Base-by-base conservation (phyloP, 64 coral and sea anemone species). In the Porites lutea region DNA sequence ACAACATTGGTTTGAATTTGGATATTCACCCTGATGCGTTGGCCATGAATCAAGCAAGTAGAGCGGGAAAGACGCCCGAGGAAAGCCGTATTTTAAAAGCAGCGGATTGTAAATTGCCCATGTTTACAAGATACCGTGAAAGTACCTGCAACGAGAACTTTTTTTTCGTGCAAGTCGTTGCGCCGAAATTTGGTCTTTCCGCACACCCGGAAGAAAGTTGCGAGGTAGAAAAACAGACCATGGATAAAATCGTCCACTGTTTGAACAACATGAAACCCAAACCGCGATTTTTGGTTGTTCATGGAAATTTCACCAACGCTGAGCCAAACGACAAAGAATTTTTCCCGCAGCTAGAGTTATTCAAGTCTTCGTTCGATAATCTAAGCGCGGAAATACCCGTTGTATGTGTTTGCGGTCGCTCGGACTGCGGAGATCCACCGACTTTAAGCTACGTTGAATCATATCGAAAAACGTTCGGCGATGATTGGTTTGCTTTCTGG, bases 21-120 rank as follows among this genome's bases (percentile, higher is more conserved):
- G 92, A 97, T 94, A 97, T 97, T 77, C 95, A 92, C 76, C 95
- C 95, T 13, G 95, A 97, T 74, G 95, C 95, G 19, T 91, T 97
- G 78, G 92, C 88, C 14, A 83, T 90, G 44, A 97, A 97, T 77
- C 95, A 97, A 87, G 92, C 95, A 3, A 83, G 86, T 9, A 94
- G 65, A 45, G 95, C 95, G 9, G 95, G 95, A 0, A 97, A 97
- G 70, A 97, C 95, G 11, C 95, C 95, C 0, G 95, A 97, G 59
- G 95, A 97, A 82, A 94, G 95, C 48, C 86, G 75, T 50, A 91
- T 97, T 91, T 93, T 97, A 23, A 91, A 82, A 84, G 92, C 92
- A 4, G 88, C 91, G 61, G 87, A 97, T 92, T 88, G 74, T 53
- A 97, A 97, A 52, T 77, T 97, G 7, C 95, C 91, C n/a, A 88